Conservation (phyloP, 2,113 vertebrate genomes). For the Amphiprion ocellaris region DNA sequence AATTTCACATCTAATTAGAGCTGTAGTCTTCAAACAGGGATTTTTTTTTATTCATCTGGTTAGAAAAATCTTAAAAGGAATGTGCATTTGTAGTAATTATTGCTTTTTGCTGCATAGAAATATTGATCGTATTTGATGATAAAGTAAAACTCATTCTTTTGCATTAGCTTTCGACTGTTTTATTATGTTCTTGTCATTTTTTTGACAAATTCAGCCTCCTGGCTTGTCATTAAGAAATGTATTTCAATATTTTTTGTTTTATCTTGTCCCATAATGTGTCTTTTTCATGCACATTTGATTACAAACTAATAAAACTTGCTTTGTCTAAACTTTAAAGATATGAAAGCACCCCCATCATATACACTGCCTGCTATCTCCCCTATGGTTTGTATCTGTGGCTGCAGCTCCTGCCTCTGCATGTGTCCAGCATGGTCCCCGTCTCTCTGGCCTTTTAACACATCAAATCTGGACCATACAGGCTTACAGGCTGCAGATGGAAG, state of each 20-base stretch:
- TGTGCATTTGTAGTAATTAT: not conserved
- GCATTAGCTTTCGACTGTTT: not conserved
- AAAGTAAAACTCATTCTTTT: not conserved
- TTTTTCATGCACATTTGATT: too few species aligned
- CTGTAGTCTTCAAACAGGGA: not conserved
- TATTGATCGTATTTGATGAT: slow-evolving; percentile 8
- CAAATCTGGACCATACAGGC: slow-evolving; percentile 41
- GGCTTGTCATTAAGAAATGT: not conserved
- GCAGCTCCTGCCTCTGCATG: slow-evolving; percentile 28
- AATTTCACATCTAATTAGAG: slow-evolving; percentile 6
- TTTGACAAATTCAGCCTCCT: not conserved
- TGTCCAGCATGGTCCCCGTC: slow-evolving; percentile 26
- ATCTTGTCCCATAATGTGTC: too few species aligned
- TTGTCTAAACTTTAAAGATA: not conserved
- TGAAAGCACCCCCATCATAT: not conserved
- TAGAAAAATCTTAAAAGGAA: not conserved
- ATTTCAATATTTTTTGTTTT: not conserved
- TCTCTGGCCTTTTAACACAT: slow-evolving; percentile 63
- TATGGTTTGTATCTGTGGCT: slow-evolving; percentile 38
- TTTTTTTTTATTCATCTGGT: not conserved
- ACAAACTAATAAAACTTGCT: too few species aligned
- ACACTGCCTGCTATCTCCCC: slow-evolving; percentile 1
- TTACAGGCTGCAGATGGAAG: slow-evolving; percentile 59
- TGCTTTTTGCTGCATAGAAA: slow-evolving; percentile 1
- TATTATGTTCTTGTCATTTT: not conserved